Percentiles rank a stretch among this genome's conserved stretches.
Conservation (phyloP, 2,888 invertebrate species). For the Leptura quadrifasciata region DNA sequence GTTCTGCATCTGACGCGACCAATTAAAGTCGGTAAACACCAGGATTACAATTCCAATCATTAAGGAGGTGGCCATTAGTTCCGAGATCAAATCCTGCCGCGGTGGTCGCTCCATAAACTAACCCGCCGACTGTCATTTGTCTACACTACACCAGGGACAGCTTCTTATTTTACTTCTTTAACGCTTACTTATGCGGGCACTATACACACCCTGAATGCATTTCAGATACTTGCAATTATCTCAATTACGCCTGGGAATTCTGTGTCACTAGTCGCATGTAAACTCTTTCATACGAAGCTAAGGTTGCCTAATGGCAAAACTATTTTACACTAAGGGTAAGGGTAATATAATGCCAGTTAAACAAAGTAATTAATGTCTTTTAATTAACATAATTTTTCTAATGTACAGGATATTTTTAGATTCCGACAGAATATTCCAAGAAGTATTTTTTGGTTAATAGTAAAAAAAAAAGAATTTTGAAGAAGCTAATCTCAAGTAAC, state of each 20-base stretch:
- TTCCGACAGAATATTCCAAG: no score
- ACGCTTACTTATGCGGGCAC: slow-evolving; percentile 41
- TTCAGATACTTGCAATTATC: slow-evolving; percentile 33
- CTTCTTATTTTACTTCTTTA: slow-evolving; percentile 50
- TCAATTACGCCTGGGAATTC: slow-evolving; percentile 40
- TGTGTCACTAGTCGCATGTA: slow-evolving; percentile 16
- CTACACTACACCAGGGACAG: slow-evolving; percentile 54
- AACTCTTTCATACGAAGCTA: slow-evolving; percentile 1
- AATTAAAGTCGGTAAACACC: slow-evolving; percentile 69
- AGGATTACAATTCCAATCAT: slow-evolving; percentile 63
- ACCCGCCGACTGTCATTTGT: slow-evolving; percentile 62
- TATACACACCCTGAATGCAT: slow-evolving; percentile 39
- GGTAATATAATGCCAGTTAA: no score
- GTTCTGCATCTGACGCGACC: slow-evolving; percentile 66
- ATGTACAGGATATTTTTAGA: no score
- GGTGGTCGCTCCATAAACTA: slow-evolving; percentile 63
- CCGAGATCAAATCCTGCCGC: slow-evolving; percentile 66
- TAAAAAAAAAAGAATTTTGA: no score
- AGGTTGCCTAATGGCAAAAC: background rate
- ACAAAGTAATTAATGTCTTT: no score
- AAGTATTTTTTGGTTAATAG: no score
- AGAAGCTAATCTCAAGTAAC: no score
- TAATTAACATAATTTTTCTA: no score
- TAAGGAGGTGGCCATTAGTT: slow-evolving; percentile 63
- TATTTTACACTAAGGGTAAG: no score